These are phyloP conservation scores for Dipodomys merriami DNA, from an alignment of 2,113 vertebrate species.

Conservation along the genomic window DNA sequence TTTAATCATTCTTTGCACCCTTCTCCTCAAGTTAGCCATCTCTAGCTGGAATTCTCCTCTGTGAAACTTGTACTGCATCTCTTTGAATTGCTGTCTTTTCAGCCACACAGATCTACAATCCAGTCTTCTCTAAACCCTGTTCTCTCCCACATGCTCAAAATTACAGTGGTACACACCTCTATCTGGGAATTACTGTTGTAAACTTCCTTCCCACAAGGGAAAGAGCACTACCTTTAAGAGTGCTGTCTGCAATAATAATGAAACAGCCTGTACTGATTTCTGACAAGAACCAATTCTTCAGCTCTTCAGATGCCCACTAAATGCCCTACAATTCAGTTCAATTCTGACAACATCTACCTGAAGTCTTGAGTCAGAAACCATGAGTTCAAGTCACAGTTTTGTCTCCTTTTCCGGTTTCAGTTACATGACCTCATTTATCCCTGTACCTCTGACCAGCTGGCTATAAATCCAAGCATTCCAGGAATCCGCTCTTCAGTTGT, in stretches of 20 bases:
- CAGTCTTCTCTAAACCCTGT: not conserved
- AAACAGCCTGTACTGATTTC: not conserved
- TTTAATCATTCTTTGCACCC: too few relatives aligned
- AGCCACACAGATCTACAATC: not conserved
- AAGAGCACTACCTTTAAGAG: not conserved
- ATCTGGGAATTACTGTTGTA: not conserved
- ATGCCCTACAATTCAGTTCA: not conserved
- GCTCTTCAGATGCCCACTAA: not conserved
- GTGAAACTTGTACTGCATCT: not conserved
- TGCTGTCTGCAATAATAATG: slow-evolving; percentile 45
- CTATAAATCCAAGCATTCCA: not conserved
- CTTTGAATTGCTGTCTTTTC: not conserved
- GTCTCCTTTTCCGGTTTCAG: not conserved
- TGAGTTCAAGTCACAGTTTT: not conserved
- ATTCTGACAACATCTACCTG: not conserved
- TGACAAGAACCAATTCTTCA: slow-evolving; percentile 34
- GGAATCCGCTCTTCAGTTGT: not conserved
- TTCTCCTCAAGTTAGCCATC: too few relatives aligned
- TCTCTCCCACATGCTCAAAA: not conserved
- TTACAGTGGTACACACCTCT: not conserved
- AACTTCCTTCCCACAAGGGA: slow-evolving; percentile 22
- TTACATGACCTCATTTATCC: not conserved
- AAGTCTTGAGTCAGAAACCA: not conserved
- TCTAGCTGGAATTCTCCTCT: not conserved
- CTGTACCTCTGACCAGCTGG: not conserved